A percentile compares a stretch with the other conserved stretches of the same genome.
Conservation (phyloP, 2,888 invertebrate species). For the Epirrhoe alternata region DNA sequence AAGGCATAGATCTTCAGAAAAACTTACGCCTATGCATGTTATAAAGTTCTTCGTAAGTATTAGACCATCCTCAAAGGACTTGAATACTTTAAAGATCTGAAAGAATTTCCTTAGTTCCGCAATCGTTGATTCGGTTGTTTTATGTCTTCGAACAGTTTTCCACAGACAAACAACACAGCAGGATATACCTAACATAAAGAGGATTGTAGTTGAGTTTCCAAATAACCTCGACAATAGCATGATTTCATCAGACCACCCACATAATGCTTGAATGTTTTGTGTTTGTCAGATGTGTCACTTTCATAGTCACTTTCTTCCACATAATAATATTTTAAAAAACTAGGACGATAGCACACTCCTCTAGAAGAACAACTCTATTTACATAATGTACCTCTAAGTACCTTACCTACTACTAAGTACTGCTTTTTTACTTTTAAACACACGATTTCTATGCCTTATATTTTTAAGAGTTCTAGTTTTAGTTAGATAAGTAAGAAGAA, state of each 20-base stretch:
- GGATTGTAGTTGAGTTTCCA: conserved; percentile 5
- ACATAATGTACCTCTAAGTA: too few species aligned
- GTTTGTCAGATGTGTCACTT: conserved; percentile 17
- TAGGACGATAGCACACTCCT: too few species aligned
- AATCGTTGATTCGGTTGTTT: too few species aligned
- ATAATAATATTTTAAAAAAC: conserved; percentile 15
- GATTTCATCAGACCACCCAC: conserved; percentile 2
- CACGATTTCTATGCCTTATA: conserved; percentile 27
- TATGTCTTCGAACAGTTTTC: too few species aligned
- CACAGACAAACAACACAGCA: too few species aligned
- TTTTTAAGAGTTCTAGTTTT: conserved; percentile 12
- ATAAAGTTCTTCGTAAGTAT: too few species aligned
- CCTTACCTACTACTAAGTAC: too few species aligned
- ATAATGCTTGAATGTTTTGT: neutral
- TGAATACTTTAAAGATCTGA: neutral
- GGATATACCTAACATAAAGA: neutral
- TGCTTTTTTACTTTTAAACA: neutral
- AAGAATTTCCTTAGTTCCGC: too few species aligned
- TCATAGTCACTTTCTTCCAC: neutral
- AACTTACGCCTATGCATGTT: neutral
- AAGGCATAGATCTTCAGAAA: conserved; percentile 16
- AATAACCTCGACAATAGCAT: conserved; percentile 21
- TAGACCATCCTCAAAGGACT: neutral
- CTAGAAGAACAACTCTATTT: too few species aligned
- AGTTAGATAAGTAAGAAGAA: conserved; percentile 22